Evolutionary conservation across 2,113 vertebrate genomes (phyloP), one percentile per base, ranked within the genome.

Genomic region (Genyomyrus donnyi): DNA sequence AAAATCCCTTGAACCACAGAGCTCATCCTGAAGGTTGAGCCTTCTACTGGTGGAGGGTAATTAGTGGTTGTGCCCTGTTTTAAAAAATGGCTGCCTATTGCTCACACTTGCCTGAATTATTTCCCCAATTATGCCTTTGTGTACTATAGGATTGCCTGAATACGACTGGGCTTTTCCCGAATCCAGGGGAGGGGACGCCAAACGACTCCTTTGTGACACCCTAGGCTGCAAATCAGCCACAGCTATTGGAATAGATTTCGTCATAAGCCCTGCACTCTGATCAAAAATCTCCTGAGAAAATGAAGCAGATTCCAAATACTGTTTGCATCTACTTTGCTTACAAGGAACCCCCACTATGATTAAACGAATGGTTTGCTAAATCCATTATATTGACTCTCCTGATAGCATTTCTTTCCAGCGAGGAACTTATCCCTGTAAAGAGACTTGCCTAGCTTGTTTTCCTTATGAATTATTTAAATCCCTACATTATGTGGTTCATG

Each of bases 361-460:
- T 91, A 84, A 92, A 90, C 91, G 87, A 89, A 91, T 89, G 89
- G 80, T 88, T 88, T 70, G 89, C 80, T 80, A 85, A 89, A 90
- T 83, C 89, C 85, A 92, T 91, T 90, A 90, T 89, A 93, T 92
- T 58, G 50, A 88, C 88, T 89, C 92, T 91, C 88, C 49, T 49
- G 89, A 90, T 62, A 88, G 85, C 45, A 89, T 89, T 90, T 89
- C 85, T 66, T 74, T 88, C 83, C 85, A 58, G 77, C 27, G 80
- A 87, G 90, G 77, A 56, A 42, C 42, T 21, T 66, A 90, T 62
- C 39, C 48, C 46, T 52, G 42, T 35, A 89, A 88, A 77, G 83
- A 39, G 27, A 27, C 87, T 88, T 88, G 56, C 15, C 2, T 56
- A 77, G 85, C 88, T 89, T 87, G 77, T 90, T 93, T 89, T 49